Conservation (phyloP, 64 coral and sea anemone genomes). For the Catalaphyllia jardinei region DNA sequence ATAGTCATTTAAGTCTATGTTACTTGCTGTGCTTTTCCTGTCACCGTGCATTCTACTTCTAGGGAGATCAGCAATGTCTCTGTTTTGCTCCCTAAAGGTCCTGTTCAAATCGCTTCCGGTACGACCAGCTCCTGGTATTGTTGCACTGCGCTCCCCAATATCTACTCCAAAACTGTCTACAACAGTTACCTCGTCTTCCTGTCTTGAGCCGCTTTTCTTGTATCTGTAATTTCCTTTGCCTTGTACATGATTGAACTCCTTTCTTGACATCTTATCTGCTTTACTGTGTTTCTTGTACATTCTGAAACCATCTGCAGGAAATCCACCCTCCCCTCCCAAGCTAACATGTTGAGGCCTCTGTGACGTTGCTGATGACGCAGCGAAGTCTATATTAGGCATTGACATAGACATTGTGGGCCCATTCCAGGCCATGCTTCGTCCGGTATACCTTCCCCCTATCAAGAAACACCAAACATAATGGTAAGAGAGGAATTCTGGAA, state of each 20-base stretch:
- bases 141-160: background rate
- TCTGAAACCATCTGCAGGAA: background rate
- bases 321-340: constrained; percentile 15
- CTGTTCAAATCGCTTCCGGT: background rate
- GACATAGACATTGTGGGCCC: constrained; percentile 47
- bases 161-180: background rate
- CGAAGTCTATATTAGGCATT: constrained; percentile 49
- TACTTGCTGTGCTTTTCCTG: background rate
- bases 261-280: constrained; percentile 38
- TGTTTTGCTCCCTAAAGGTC: background rate
- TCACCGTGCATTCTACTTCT: background rate
- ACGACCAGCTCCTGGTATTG: background rate
- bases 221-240: constrained; percentile 58
- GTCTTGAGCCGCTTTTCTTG: constrained; percentile 2
- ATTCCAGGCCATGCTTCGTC: constrained; percentile 61
- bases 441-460: constrained; percentile 20
- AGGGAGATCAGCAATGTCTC: background rate
- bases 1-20: background rate
- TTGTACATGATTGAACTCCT: constrained; percentile 36
- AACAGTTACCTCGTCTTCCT: background rate
- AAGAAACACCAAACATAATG: constrained; percentile 15
- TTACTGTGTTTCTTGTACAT: constrained; percentile 30
- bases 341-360: background rate
- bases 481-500: background rate
- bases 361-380: constrained; percentile 29